phyloP scores from a whole-genome alignment of 2,113 vertebrate genomes.

The Raja brachyura region DNA sequence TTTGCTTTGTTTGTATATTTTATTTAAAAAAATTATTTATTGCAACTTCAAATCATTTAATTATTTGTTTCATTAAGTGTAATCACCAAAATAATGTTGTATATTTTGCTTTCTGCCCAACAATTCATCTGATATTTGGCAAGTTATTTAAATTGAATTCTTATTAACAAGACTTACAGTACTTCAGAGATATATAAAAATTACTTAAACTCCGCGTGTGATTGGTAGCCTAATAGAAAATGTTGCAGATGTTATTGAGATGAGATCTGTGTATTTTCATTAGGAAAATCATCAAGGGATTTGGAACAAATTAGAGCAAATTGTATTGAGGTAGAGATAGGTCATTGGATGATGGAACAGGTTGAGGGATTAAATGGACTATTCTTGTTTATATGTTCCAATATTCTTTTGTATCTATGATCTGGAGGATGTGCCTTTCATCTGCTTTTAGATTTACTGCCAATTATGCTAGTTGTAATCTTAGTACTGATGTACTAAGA shows the following conservation, averaged over 20 bases:
- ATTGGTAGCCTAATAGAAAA: not conserved
- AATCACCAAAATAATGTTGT: conserved; percentile 22
- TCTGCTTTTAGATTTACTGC: not conserved
- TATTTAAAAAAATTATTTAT: conserved; percentile 41
- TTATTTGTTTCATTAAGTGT: conserved; percentile 33
- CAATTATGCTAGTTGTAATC: not conserved
- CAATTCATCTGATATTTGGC: not conserved
- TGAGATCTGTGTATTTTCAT: not conserved
- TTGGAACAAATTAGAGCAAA: not conserved
- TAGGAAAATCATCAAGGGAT: not conserved
- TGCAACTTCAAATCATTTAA: conserved; percentile 32
- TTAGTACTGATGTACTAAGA: not conserved
- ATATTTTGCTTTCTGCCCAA: not conserved
- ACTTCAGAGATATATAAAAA: not conserved
- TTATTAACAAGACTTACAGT: not conserved
- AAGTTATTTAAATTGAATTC: conserved; percentile 6
- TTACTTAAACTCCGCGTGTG: not conserved
- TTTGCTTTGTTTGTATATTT: conserved; percentile 36
- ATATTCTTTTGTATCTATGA: not conserved
- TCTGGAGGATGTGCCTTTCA: conserved; percentile 16
- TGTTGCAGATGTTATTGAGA: conserved; percentile 4
- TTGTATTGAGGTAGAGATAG: not conserved
- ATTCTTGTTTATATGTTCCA: not conserved
- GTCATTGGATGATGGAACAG: not conserved
- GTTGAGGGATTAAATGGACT: not conserved